Evolutionary conservation across 2,797 vertebrate species (phyloP).

Genomic region (Alauda arvensis): DNA sequence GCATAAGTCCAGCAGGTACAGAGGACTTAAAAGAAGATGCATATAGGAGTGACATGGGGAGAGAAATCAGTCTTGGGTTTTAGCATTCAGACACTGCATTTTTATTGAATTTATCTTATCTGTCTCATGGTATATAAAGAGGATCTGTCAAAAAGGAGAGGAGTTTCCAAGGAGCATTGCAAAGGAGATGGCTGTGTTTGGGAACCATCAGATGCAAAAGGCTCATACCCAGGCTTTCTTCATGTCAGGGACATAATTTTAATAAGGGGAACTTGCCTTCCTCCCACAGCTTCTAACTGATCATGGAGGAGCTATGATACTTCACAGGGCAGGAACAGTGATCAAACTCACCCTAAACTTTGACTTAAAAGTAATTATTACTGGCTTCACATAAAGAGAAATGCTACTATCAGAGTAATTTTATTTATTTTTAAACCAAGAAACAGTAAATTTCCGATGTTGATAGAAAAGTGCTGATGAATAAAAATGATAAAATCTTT

Average conservation of each 20-base stretch:
- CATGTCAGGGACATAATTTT: not conserved
- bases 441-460: not conserved
- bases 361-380: not conserved
- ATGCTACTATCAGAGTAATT: not conserved
- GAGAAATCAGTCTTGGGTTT: not conserved
- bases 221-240: not conserved
- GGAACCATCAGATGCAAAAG: not conserved
- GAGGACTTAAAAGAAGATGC: not conserved
- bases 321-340: not conserved
- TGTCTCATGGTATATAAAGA: not conserved
- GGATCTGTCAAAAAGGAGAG: not conserved
- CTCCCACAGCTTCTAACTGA: not conserved
- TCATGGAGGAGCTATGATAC: not conserved
- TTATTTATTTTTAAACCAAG: constrained; percentile 4
- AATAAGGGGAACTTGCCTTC: not conserved
- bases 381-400: constrained; percentile 14
- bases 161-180: not conserved
- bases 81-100: not conserved
- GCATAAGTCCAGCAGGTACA: not conserved
- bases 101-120: not conserved
- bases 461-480: not conserved
- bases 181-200: not conserved
- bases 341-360: not conserved
- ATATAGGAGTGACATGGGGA: not conserved
- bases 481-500: not conserved